Conservation (phyloP, 2,113 vertebrate genomes). For the Anhinga rufa region DNA sequence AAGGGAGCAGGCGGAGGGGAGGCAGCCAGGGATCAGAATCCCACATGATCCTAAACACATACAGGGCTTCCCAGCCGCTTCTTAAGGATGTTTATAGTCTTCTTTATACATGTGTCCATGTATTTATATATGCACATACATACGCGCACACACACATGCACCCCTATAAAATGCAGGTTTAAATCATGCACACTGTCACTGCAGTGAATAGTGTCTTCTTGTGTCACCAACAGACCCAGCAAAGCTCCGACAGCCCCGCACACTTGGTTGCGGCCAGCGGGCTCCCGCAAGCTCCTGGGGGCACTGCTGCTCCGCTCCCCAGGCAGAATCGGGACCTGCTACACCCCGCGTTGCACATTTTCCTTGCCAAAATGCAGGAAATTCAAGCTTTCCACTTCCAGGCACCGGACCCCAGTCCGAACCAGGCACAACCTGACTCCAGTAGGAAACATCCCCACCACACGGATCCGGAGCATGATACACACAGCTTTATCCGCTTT, state of each 20-base stretch:
- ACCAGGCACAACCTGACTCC: background rate
- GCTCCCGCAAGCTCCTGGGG: rapidly evolving
- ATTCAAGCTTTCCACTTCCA: background rate
- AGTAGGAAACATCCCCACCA: background rate
- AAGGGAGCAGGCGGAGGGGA: background rate
- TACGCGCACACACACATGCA: no score
- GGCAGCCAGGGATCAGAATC: background rate
- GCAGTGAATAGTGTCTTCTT: background rate
- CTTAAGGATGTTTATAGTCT: background rate
- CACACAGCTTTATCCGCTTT: background rate
- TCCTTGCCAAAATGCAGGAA: background rate
- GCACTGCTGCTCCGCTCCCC: background rate
- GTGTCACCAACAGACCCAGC: background rate
- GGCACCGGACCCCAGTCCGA: background rate
- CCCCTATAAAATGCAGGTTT: background rate
- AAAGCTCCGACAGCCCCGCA: background rate
- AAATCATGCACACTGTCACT: background rate
- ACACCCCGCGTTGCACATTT: background rate
- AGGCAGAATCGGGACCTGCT: background rate
- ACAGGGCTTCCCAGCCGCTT: background rate
- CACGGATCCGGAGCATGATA: rapidly evolving
- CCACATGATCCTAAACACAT: background rate
- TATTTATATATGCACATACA: background rate
- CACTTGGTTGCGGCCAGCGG: background rate
- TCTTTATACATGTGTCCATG: background rate